Base-by-base conservation (phyloP, 2,113 vertebrate species). In the Pseudopipra pipra region DNA sequence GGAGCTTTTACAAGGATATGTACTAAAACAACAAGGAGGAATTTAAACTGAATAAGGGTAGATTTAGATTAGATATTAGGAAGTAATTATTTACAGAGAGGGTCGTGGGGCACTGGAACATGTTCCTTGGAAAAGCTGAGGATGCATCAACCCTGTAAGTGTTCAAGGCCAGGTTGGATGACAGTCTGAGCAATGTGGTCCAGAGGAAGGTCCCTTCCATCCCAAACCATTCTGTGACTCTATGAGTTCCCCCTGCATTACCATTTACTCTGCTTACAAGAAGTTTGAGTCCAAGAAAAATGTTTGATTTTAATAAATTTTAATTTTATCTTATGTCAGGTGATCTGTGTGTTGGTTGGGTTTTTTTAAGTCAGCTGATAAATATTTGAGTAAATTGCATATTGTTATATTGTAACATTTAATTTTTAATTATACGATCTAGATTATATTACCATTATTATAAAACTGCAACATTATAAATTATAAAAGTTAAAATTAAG, bases 311-410 rank as follows among this genome's bases (percentile, higher is more conserved):
- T 54, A 27, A n/a, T 37, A 56, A 31, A 49, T 75, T 19, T 47
- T 52, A 43, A 39, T 83, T 92, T 92, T 63, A 25, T 14, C 28
- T 61, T 66, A 49, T 77, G 41, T 28, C 41, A 49, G 8, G 5
- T 2, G 2, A 46, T 30, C 2, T 24, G 2, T 63, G 19, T 19
- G 22, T 19, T 8, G 4, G 4, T 1, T 2, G 4, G 24, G 46
- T 37, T 68, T 83, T 56, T 18, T 1, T 9, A 39, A 56, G 5
- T 13, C 8, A 31, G 9, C 6, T 30, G 61, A 70, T 27, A 76
- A 54, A 63, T 93, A 78, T 59, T 77, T 81, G 0, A 74, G 78
- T 61, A 87, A 78, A 86, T 68, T 75, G 8, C 6, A 31, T 77
- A 39, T 28, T 19, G 1, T 28, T 85, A 28, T 56, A 78, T 31